phyloP scores from a whole-genome alignment of 23 tunicate genomes.

The Trididemnum nubilum region DNA sequence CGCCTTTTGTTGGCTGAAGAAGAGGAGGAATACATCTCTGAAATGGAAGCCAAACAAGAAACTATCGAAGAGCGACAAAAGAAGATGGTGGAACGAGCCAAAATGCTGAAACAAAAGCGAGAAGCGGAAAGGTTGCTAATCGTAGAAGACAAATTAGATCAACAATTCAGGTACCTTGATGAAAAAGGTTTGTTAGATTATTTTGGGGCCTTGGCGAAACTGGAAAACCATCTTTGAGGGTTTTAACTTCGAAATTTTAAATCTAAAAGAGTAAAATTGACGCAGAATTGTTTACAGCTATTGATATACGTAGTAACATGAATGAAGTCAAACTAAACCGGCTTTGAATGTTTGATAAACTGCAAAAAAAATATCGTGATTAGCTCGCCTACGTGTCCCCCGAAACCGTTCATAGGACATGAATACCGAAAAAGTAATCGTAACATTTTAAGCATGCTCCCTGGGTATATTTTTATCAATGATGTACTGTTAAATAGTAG shows the following conservation, averaged over 20 bases:
- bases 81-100: conserved; percentile 84
- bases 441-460: no score
- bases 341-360: no score
- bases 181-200: neutral
- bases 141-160: conserved; percentile 85
- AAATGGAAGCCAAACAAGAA: conserved; percentile 88
- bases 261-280: no score
- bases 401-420: no score
- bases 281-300: no score
- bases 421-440: no score
- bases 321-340: no score
- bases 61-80: conserved; percentile 80
- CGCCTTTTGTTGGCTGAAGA: conserved; percentile 63
- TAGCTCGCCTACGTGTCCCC: no score
- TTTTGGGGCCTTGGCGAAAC: neutral
- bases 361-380: no score
- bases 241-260: neutral
- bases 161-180: conserved; percentile 77
- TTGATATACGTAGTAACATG: no score
- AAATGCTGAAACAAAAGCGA: conserved; percentile 73
- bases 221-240: neutral
- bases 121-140: conserved; percentile 76
- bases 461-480: no score
- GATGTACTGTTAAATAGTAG: no score
- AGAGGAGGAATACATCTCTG: conserved; percentile 62